Evolutionary conservation across 2,888 invertebrate genomes (phyloP).

Genomic region (Temnothorax ravouxi): DNA sequence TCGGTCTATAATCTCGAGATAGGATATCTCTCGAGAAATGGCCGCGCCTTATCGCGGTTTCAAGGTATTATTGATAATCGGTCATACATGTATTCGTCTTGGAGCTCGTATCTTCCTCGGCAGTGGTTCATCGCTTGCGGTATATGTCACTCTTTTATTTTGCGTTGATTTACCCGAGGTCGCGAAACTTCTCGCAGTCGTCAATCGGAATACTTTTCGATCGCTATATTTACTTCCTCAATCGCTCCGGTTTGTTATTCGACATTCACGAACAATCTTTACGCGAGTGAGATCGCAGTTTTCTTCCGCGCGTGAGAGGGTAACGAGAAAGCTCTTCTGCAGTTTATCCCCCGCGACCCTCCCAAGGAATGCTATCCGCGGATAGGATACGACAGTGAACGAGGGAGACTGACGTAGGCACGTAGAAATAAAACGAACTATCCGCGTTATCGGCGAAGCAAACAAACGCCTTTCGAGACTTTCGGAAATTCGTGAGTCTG

Average conservation of each 20-base stretch:
- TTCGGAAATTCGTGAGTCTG: conserved; percentile 18
- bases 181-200: neutral
- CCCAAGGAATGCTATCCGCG: conserved; percentile 42
- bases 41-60: conserved; percentile 57
- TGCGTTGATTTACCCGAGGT: conserved; percentile 5
- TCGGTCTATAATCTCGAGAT: conserved; percentile 47
- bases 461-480: neutral
- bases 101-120: conserved; percentile 35
- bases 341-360: conserved; percentile 33
- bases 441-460: conserved; percentile 20
- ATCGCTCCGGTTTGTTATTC: neutral
- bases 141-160: neutral
- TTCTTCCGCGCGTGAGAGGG: conserved; percentile 5
- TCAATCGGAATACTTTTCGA: neutral
- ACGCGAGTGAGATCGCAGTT: neutral
- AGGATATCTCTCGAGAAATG: conserved; percentile 57
- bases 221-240: neutral
- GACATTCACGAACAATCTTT: neutral
- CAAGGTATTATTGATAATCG: conserved; percentile 60
- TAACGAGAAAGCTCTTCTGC: conserved; percentile 13
- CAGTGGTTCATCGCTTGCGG: conserved; percentile 49
- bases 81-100: conserved; percentile 14
- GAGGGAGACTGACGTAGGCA: conserved; percentile 35
- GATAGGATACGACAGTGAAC: conserved; percentile 43
- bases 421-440: conserved; percentile 22